A percentile compares a stretch with the other conserved stretches of the same genome.
Conservation (phyloP, 2,797 vertebrate genomes). For the Sebastiscus tertius region DNA sequence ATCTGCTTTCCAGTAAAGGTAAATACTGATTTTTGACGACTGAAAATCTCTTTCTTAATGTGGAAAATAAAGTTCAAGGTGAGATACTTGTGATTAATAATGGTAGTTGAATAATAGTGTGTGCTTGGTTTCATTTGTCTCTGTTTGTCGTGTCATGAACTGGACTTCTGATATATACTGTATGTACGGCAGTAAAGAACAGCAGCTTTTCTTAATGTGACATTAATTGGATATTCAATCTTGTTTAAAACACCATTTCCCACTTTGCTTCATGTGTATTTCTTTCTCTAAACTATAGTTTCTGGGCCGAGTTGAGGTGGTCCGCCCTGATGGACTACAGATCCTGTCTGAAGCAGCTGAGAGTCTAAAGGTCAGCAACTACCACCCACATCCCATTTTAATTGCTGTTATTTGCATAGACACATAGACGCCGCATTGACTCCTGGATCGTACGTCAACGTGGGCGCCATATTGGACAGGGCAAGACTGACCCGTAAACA, state of each 20-base stretch:
- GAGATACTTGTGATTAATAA: background rate
- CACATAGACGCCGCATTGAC: no score
- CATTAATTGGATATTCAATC: background rate
- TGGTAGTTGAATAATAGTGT: background rate
- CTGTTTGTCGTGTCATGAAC: background rate
- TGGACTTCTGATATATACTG: background rate
- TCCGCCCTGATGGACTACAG: constrained; percentile 68
- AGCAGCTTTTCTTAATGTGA: background rate
- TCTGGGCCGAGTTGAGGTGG: constrained; percentile 77
- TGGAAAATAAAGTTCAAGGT: background rate
- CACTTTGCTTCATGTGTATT: background rate
- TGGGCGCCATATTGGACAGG: no score
- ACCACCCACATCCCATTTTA: background rate
- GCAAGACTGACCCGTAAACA: no score
- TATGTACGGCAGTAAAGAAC: background rate
- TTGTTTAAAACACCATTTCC: background rate
- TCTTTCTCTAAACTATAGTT: constrained; percentile 64
- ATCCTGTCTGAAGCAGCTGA: constrained; percentile 72
- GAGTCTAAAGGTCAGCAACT: constrained; percentile 68
- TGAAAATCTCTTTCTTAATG: background rate
- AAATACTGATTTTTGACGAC: background rate
- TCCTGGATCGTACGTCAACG: no score
- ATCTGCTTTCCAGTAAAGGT: constrained; percentile 82
- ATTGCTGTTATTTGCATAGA: no score
- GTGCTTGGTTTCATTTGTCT: background rate